Conservation (phyloP, 2,797 vertebrate genomes). For the Rhinichthys osculus region DNA sequence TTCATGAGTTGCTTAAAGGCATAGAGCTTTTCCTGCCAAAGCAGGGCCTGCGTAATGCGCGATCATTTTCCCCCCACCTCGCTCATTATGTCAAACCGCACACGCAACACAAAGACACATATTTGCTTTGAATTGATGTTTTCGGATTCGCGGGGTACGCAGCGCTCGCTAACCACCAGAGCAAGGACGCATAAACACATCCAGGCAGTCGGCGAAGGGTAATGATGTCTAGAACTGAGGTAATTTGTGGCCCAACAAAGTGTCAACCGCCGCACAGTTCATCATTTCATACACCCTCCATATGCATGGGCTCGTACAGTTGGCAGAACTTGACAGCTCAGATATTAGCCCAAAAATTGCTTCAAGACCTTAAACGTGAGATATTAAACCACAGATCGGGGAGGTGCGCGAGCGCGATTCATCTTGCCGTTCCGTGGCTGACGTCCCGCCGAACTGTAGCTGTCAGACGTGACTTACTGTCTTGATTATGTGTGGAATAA, state of each 20-base stretch:
- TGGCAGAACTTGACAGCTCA: constrained; percentile 40
- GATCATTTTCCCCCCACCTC: constrained; percentile 58
- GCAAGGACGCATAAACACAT: constrained; percentile 61
- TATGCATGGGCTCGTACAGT: constrained; percentile 25
- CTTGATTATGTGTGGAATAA: constrained; percentile 49
- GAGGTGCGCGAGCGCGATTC: constrained; percentile 19
- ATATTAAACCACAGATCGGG: constrained; percentile 38
- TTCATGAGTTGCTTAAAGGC: constrained; percentile 75
- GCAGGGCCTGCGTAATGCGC: constrained; percentile 63
- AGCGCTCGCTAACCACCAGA: constrained; percentile 50
- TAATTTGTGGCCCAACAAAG: constrained; percentile 55
- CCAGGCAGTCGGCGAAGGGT: constrained; percentile 37
- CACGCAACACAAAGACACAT: constrained; percentile 60
- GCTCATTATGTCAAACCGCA: constrained; percentile 68
- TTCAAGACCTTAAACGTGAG: constrained; percentile 48
- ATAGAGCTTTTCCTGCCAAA: constrained; percentile 65
- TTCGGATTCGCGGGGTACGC: constrained; percentile 54
- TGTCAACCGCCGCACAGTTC: constrained; percentile 48
- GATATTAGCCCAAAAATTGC: constrained; percentile 52
- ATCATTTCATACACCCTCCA: constrained; percentile 49
- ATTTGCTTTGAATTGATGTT: constrained; percentile 67
- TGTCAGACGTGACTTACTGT: constrained; percentile 52
- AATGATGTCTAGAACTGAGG: constrained; percentile 52
- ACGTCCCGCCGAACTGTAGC: constrained; percentile 38
- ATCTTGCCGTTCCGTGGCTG: constrained; percentile 19